phyloP scores from a whole-genome alignment of 2,888 invertebrate species.

The Gibbula magus region DNA sequence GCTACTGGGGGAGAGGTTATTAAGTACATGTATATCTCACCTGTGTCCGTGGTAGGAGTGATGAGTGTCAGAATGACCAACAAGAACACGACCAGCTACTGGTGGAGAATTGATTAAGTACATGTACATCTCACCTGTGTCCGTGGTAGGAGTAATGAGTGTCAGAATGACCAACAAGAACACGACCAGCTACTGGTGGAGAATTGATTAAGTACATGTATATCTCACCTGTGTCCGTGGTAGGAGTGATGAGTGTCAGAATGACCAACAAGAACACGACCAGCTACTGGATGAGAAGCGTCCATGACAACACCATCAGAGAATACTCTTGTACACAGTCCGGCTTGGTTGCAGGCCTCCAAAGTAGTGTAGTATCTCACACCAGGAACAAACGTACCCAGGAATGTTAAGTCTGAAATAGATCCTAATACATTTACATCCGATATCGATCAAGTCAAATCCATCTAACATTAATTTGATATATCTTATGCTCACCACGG shows the following conservation, averaged over 20 bases:
- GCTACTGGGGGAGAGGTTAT: too few relatives aligned
- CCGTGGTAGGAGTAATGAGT: conserved; percentile 7
- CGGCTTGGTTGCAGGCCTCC: conserved; percentile 32
- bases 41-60: too few relatives aligned
- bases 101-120: too few relatives aligned
- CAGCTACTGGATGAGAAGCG: conserved; percentile 25
- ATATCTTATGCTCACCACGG: too few relatives aligned
- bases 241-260: conserved; percentile 3
- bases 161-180: conserved; percentile 15
- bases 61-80: too few relatives aligned
- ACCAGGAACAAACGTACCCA: conserved; percentile 13
- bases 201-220: too few relatives aligned
- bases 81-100: too few relatives aligned
- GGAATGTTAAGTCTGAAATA: conserved; percentile 12
- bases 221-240: conserved; percentile 23
- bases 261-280: conserved; percentile 20
- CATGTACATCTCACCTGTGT: too few relatives aligned
- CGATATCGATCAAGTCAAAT: too few relatives aligned
- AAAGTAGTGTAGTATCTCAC: conserved; percentile 26
- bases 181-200: conserved; percentile 22
- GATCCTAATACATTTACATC: not conserved
- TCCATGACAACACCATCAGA: conserved; percentile 32
- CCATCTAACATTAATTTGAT: too few relatives aligned
- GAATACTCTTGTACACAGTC: conserved; percentile 15
- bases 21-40: too few relatives aligned